Evolutionary conservation across 2,888 invertebrate genomes (phyloP), one percentile per base, ranked within the genome.

Genomic region (Andrena haemorrhoa): DNA sequence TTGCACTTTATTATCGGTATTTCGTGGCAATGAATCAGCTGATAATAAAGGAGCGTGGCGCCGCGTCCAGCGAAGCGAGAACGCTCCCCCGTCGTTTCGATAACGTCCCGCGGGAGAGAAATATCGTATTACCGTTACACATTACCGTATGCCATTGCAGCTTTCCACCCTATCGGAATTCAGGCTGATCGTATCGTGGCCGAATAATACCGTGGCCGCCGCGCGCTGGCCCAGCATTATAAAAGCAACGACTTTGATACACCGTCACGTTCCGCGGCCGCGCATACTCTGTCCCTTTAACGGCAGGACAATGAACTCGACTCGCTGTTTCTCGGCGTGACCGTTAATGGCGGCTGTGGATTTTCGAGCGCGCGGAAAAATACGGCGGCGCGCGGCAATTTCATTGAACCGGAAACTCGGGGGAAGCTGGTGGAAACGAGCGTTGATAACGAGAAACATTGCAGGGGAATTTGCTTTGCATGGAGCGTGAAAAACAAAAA

Each of bases 91-190:
- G 29, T 60, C 76, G 82, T 76, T 76, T 79, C 85, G 86, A 88
- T 88, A 83, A 77, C 77, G 82, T 64, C 72, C 73, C 63, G 12
- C 49, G 73, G 26, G 76, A 73, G 82, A 81, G 81, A 82, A 83
- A 83, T 83, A 83, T 77, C 82, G 70, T 58, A 77, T 77, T 73
- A 76, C 58, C 69, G 76, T 69, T 79, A 66, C 64, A 73, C 79
- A 79, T 79, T 79, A 79, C 75, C 75, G 72, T 64, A 64, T 63
- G 72, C 68, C 68, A 58, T 80, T 82, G 33, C 53, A 63, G 51
- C 51, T 35, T 71, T 53, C 63, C 71, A 35, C 35, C 58, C 64
- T 76, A 76, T 76, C 73, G 69, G 61, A 73, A 83, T 83, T 66
- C 73, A 56, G 41, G 29, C 20, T 8, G 82, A 83, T 77, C 82